Conservation (phyloP, 2,888 invertebrate genomes). For the Pristionchus entomophagus region DNA sequence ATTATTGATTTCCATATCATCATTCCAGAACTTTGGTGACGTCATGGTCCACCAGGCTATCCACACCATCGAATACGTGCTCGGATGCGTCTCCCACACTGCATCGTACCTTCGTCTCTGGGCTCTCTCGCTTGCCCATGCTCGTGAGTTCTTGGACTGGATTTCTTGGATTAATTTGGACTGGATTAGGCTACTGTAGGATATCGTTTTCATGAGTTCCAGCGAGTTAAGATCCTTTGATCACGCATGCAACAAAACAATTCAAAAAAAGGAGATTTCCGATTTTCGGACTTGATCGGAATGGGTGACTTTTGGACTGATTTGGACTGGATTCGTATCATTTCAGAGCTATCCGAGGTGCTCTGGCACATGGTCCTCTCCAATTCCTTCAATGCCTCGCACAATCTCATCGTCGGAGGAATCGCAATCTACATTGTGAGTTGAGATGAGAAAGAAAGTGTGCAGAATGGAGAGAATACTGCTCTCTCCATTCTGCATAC, state of each 20-base stretch:
- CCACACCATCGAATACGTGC: slow-evolving; percentile 86
- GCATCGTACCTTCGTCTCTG: slow-evolving; percentile 80
- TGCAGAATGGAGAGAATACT: too few species aligned
- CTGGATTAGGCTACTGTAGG: too few species aligned
- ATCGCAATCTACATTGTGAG: slow-evolving; percentile 81
- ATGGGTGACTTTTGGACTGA: too few species aligned
- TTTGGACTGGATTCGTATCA: too few species aligned
- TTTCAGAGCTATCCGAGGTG: slow-evolving; percentile 74
- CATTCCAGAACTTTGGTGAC: slow-evolving; percentile 83
- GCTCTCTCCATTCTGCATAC: too few species aligned
- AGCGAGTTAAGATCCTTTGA: too few species aligned
- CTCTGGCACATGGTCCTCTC: slow-evolving; percentile 74
- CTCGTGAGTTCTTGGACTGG: slow-evolving; percentile 67
- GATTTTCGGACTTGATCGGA: too few species aligned
- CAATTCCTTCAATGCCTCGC: slow-evolving; percentile 58
- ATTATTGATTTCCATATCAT: too few species aligned
- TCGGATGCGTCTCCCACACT: slow-evolving; percentile 98
- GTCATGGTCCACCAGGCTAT: slow-evolving; percentile 88
- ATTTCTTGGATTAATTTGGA: too few species aligned
- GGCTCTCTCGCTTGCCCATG: slow-evolving; percentile 74
- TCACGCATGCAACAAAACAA: too few species aligned
- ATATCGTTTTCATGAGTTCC: too few species aligned
- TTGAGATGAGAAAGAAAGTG: background rate
- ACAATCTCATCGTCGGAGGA: slow-evolving; percentile 50
- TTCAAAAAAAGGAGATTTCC: too few species aligned